Base-by-base conservation (phyloP, 2,888 invertebrate species). In the Elaeidobius kamerunicus region DNA sequence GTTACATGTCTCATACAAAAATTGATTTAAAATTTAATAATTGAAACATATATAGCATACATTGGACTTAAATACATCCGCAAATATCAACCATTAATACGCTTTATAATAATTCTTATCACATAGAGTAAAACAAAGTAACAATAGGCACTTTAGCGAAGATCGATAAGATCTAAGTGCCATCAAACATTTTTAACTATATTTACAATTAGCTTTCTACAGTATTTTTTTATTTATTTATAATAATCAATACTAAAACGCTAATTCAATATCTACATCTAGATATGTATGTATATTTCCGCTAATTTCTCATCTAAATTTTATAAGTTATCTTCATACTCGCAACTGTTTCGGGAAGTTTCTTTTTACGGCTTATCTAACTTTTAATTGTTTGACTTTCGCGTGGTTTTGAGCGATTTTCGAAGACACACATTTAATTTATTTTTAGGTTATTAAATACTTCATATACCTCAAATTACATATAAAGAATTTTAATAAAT, bases 101-200 rank as follows among this genome's bases (percentile, higher is more conserved):
- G 47, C 47, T 63, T 67, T 66, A 65, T 66, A 68, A 66, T 48
- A 53, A 46, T n/a, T 34, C 60, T 57, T 70, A 71, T 70, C 70
- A 70, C 69, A 68, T 69, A 65, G 65, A 66, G 65, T 68, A 68
- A 67, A 69, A 66, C 61, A 67, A 70, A 69, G 65, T 64, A 70
- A 69, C 65, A 67, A 61, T 65, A 69, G 70, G 70, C 70, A 70
- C 70, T 70, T 65, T 56, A 68, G 65, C 67, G 63, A 62, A 63
- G 67, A 67, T 61, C 62, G 58, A 46, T 43, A 38, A 60, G 61
- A 61, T 63, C 62, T 60, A 64, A 67, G 70, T 70, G 69, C 69
- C 69, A 34, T 49, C 15, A 66, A 69, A 69, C 60, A 62, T 65
- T 58, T 45, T 67, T 65, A 64, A 65, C 66, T 63, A 64, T 63